Conservation (phyloP, 2,888 invertebrate species). For the Eupithecia centaureata region DNA sequence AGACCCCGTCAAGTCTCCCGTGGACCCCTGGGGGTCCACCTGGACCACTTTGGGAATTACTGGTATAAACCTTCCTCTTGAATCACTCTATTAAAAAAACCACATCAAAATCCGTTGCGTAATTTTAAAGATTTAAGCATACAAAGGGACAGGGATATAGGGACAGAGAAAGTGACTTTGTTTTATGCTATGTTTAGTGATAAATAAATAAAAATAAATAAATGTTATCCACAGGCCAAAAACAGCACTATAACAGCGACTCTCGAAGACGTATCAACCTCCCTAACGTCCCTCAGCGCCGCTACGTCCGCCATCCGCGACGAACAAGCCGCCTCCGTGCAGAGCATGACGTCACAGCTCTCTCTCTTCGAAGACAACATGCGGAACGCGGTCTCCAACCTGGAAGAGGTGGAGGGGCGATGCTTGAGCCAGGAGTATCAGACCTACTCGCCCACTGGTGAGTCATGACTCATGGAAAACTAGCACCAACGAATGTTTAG, state of each 20-base stretch:
- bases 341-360: conserved; percentile 27
- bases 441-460: conserved; percentile 73
- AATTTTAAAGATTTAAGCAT: no score
- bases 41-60: no score
- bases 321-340: not conserved
- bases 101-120: no score
- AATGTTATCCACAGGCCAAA: conserved; percentile 42
- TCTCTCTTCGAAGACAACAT: conserved; percentile 34
- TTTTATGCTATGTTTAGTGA: no score
- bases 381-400: conserved; percentile 34
- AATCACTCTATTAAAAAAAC: no score
- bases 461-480: conserved; percentile 30
- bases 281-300: not conserved
- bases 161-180: no score
- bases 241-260: conserved; percentile 38
- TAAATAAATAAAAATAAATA: no score
- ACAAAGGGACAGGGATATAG: no score
- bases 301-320: not conserved
- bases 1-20: no score
- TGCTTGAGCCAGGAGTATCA: conserved; percentile 65
- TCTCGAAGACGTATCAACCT: not conserved
- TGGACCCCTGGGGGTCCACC: no score
- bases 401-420: conserved; percentile 55
- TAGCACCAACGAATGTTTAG: no score
- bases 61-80: no score